A percentile compares a stretch with the other conserved stretches of the same genome.
phyloP scores from a whole-genome alignment of 2,888 invertebrate species.

The Helobdella robusta region DNA sequence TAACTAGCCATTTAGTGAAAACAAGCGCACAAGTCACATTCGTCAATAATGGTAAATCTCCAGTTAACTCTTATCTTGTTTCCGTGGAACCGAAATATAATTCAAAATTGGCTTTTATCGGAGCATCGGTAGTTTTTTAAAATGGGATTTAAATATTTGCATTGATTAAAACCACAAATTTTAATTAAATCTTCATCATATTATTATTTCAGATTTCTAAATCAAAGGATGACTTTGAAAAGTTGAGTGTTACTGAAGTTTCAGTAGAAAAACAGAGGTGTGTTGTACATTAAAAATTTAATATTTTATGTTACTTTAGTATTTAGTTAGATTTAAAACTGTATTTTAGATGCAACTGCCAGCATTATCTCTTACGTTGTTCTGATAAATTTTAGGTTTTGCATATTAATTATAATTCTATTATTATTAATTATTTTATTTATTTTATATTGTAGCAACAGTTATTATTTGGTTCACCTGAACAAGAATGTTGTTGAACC shows the following conservation, averaged over 20 bases:
- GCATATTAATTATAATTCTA: too few species aligned
- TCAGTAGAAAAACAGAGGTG: neutral
- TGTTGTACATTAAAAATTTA: too few species aligned
- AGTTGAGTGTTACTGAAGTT: neutral
- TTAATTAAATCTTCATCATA: neutral
- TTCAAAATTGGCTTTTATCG: constrained; percentile 64
- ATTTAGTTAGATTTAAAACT: too few species aligned
- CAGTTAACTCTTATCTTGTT: constrained; percentile 63
- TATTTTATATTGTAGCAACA: constrained; percentile 12
- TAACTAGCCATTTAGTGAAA: constrained; percentile 79
- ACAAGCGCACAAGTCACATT: constrained; percentile 67
- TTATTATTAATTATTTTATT: too few species aligned
- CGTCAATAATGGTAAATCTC: constrained; percentile 69
- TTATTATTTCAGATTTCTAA: neutral
- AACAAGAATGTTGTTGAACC: constrained; percentile 38
- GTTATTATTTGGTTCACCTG: constrained; percentile 42
- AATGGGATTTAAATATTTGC: neutral
- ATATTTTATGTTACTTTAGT: too few species aligned
- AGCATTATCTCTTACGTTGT: too few species aligned
- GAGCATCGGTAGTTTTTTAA: constrained; percentile 55
- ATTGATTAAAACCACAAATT: too few species aligned
- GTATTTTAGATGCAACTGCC: too few species aligned
- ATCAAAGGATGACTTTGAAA: neutral
- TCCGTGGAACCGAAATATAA: constrained; percentile 60
- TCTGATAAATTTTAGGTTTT: too few species aligned